phyloP scores from a whole-genome alignment of 2,888 invertebrate genomes.

The Sarcophaga subvicina region DNA sequence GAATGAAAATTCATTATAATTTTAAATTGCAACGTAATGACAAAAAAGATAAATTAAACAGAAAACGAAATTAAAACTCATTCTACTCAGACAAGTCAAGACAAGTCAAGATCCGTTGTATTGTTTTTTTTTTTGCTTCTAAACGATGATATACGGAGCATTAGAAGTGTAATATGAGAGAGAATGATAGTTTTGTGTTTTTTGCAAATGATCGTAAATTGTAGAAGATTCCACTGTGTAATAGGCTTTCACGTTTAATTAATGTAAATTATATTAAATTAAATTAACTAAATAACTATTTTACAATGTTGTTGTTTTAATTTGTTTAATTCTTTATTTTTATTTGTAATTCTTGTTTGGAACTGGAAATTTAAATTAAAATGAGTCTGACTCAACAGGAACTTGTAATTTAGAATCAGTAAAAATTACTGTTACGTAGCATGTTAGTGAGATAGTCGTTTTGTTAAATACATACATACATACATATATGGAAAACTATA shows the following conservation, averaged over 20 bases:
- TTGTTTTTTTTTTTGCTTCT: background rate
- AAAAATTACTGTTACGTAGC: conserved; percentile 46
- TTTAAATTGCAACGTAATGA: background rate
- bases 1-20: background rate
- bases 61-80: background rate
- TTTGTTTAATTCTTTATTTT: conserved; percentile 6
- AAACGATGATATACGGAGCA: background rate
- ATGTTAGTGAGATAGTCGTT: no score
- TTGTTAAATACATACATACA: no score
- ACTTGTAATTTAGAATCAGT: conserved; percentile 62
- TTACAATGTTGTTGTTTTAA: conserved; percentile 4
- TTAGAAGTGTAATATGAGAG: background rate
- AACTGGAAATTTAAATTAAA: background rate
- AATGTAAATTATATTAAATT: conserved; percentile 54
- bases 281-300: conserved; percentile 35
- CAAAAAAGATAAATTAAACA: background rate
- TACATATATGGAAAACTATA: no score
- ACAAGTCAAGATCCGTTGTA: background rate
- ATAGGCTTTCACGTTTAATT: conserved; percentile 44
- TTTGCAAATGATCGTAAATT: conserved; percentile 27
- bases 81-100: background rate
- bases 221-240: conserved; percentile 24
- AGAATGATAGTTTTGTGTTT: background rate
- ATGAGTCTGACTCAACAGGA: conserved; percentile 58
- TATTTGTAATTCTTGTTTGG: background rate